phyloP scores from a whole-genome alignment of 92 coral and sea anemone species.

The Palythoa caribaeorum region DNA sequence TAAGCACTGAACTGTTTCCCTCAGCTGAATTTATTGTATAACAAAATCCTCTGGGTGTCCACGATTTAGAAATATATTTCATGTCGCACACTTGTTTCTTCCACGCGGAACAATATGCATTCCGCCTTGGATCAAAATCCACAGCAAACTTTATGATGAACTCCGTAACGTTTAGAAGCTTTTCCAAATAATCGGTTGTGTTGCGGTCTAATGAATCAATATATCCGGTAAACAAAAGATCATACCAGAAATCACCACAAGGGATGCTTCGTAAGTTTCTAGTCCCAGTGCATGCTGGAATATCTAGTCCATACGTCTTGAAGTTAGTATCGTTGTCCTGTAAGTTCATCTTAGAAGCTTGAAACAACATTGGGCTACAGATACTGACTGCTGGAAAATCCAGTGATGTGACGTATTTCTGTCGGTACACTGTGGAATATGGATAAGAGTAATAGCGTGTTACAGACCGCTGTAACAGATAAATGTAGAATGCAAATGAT shows the following conservation, averaged over 20 bases:
- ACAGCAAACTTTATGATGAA: constrained; percentile 1
- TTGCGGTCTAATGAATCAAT: background rate
- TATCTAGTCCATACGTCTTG: constrained; percentile 1
- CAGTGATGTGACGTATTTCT: constrained; percentile 8
- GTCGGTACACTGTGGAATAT: constrained; percentile 14
- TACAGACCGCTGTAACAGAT: constrained; percentile 38
- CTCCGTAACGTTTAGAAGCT: constrained; percentile 9
- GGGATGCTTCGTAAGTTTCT: background rate
- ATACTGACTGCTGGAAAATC: constrained; percentile 42
- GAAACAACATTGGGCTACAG: constrained; percentile 2
- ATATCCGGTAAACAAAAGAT: background rate
- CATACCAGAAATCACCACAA: background rate
- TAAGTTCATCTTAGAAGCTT: background rate
- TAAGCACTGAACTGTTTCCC: background rate
- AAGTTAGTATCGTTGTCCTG: background rate
- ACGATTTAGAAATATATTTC: background rate
- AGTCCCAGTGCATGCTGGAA: constrained; percentile 34
- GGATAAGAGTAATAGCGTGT: constrained; percentile 36
- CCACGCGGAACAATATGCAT: constrained; percentile 5
- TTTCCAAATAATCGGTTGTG: background rate
- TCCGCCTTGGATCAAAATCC: background rate
- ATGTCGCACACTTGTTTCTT: background rate
- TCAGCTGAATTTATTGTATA: constrained; percentile 27
- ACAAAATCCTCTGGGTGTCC: constrained; percentile 4
- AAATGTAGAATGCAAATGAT: background rate